Evolutionary conservation across 1,140 invertebrate species (phyloP).

Genomic region (Hermetia illucens): DNA sequence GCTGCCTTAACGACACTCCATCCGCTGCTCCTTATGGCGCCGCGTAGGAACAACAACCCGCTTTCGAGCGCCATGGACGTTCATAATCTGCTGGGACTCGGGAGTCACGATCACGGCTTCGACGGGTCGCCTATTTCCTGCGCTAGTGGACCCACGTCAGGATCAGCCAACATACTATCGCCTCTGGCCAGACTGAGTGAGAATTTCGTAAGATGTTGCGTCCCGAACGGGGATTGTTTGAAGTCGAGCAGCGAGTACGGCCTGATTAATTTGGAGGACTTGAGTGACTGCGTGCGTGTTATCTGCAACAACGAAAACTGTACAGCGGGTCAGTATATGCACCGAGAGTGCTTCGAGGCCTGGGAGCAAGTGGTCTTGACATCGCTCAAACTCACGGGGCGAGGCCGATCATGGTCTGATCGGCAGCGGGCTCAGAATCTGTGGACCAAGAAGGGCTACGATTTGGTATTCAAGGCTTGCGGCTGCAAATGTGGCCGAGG

Average conservation of each 20-base stretch:
- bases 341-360: slow-evolving; percentile 84
- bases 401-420: slow-evolving; percentile 87
- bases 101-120: neutral
- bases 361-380: slow-evolving; percentile 82
- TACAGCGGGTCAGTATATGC: slow-evolving; percentile 78
- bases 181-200: slow-evolving; percentile 6
- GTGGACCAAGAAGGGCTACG: slow-evolving; percentile 96
- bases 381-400: slow-evolving; percentile 75
- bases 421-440: slow-evolving; percentile 85
- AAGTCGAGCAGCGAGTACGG: slow-evolving; percentile 41
- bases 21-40: slow-evolving; percentile 21
- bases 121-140: no score
- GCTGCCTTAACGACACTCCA: neutral
- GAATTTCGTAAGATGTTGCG: slow-evolving; percentile 50
- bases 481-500: slow-evolving; percentile 77
- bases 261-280: slow-evolving; percentile 53
- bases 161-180: slow-evolving; percentile 9
- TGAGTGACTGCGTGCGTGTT: slow-evolving; percentile 72
- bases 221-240: slow-evolving; percentile 63
- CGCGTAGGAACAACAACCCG: slow-evolving; percentile 14
- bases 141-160: no score
- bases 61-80: neutral
- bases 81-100: slow-evolving; percentile 1
- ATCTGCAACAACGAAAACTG: slow-evolving; percentile 91
- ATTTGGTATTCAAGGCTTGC: slow-evolving; percentile 82